A percentile compares a stretch with the other conserved stretches of the same genome.
phyloP scores from a whole-genome alignment of 2,797 vertebrate genomes.

The Xiphorhynchus erythropygius region DNA sequence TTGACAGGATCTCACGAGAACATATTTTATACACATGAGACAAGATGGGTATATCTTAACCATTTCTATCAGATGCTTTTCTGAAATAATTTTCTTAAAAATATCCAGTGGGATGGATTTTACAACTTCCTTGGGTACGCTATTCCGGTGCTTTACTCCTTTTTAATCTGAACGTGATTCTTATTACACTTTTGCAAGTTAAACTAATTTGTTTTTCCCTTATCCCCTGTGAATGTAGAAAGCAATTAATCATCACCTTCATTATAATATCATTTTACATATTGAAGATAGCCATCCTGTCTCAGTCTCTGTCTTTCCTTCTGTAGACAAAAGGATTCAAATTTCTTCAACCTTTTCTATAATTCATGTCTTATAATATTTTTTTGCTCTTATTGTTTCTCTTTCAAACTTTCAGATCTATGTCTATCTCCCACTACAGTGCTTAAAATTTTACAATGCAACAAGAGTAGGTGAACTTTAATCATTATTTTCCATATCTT shows the following conservation, averaged over 20 bases:
- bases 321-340: background rate
- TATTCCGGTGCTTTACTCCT: background rate
- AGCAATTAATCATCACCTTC: slow-evolving; percentile 14
- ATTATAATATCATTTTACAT: background rate
- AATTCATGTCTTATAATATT: background rate
- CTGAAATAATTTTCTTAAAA: background rate
- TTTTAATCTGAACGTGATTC: background rate
- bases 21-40: background rate
- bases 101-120: background rate
- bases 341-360: background rate
- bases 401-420: background rate
- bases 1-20: background rate
- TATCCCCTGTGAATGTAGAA: background rate
- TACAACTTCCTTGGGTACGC: background rate
- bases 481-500: background rate
- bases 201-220: background rate
- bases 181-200: background rate
- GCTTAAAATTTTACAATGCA: background rate
- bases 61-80: background rate
- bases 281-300: background rate
- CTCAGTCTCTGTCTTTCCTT: background rate
- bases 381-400: background rate
- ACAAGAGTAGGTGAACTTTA: background rate
- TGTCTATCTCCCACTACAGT: background rate
- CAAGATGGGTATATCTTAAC: background rate